phyloP scores from a whole-genome alignment of 2,888 invertebrate genomes.

The Geotrupes spiniger region DNA sequence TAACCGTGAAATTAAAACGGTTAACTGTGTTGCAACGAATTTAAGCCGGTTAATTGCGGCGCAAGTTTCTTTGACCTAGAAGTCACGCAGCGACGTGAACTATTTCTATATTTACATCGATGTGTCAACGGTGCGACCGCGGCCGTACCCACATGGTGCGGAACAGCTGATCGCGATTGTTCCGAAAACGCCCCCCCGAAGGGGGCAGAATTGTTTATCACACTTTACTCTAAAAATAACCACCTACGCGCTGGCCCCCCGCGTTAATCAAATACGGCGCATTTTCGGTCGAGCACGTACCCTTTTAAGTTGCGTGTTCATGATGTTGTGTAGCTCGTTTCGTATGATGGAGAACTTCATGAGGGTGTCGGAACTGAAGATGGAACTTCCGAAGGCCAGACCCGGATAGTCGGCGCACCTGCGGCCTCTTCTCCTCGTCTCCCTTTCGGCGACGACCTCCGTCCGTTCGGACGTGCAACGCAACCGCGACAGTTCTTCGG shows the following conservation, averaged over 20 bases:
- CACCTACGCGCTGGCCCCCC: conserved; percentile 7
- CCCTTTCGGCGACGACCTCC: conserved; percentile 83
- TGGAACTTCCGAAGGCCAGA: conserved; percentile 84
- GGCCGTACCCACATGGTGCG: background rate
- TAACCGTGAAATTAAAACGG: no score
- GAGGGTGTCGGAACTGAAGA: conserved; percentile 94
- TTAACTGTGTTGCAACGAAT: no score
- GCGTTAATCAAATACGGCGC: conserved; percentile 12
- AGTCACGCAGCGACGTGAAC: no score
- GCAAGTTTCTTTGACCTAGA: no score
- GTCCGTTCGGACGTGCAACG: conserved; percentile 87
- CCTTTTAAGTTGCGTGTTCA: conserved; percentile 94
- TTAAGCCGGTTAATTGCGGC: no score
- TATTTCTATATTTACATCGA: no score
- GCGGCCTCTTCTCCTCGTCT: conserved; percentile 68
- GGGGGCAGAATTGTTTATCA: conserved; percentile 4
- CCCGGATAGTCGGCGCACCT: conserved; percentile 92
- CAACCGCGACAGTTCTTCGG: conserved; percentile 77
- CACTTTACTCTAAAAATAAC: conserved; percentile 14
- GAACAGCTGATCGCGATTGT: conserved; percentile 1
- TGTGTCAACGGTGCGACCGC: no score
- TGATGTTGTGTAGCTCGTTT: conserved; percentile 96
- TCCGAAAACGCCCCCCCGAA: no score
- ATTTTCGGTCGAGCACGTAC: conserved; percentile 60
- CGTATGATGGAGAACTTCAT: conserved; percentile 97